A percentile compares a stretch with the other conserved stretches of the same genome.
These are phyloP conservation scores for Hippocampus zosterae DNA, from an alignment of 2,113 vertebrate species.

Conservation along the genomic window DNA sequence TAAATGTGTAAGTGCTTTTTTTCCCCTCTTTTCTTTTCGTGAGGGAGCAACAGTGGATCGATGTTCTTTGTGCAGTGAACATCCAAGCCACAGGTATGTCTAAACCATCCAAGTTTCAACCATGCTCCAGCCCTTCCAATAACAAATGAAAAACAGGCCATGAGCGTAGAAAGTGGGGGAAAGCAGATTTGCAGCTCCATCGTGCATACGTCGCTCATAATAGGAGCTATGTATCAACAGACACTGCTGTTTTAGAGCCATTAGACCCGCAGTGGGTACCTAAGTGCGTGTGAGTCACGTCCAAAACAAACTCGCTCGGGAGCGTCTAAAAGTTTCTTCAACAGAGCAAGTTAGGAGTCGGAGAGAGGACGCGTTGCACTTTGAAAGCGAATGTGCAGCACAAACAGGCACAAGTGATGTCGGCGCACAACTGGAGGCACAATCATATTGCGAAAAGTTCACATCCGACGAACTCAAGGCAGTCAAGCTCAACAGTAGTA, in stretches of 20 bases:
- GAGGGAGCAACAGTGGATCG: slow-evolving; percentile 35
- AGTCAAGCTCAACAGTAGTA: slow-evolving; percentile 47
- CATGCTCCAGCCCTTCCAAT: slow-evolving; percentile 45
- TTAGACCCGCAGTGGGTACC: slow-evolving; percentile 31
- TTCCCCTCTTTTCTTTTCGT: neutral
- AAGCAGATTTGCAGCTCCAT: slow-evolving; percentile 52
- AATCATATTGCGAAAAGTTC: slow-evolving; percentile 58
- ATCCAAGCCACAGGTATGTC: slow-evolving; percentile 67
- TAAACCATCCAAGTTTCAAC: slow-evolving; percentile 51
- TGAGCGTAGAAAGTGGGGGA: slow-evolving; percentile 30
- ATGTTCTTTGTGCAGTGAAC: slow-evolving; percentile 41
- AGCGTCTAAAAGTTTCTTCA: slow-evolving; percentile 44
- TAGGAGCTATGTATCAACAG: slow-evolving; percentile 36
- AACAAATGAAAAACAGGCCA: slow-evolving; percentile 64
- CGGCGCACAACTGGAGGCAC: slow-evolving; percentile 60
- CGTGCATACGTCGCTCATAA: slow-evolving; percentile 34
- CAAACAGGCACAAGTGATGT: slow-evolving; percentile 67
- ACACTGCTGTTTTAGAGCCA: slow-evolving; percentile 16
- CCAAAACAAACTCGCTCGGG: slow-evolving; percentile 37
- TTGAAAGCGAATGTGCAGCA: slow-evolving; percentile 53
- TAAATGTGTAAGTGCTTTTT: neutral
- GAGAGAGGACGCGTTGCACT: slow-evolving; percentile 48
- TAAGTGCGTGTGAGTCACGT: slow-evolving; percentile 28
- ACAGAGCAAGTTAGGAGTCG: slow-evolving; percentile 14
- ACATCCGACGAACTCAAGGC: slow-evolving; percentile 48